These are phyloP conservation scores for Gila robusta DNA, from an alignment of 2,797 vertebrate genomes.

Conservation along the genomic window DNA sequence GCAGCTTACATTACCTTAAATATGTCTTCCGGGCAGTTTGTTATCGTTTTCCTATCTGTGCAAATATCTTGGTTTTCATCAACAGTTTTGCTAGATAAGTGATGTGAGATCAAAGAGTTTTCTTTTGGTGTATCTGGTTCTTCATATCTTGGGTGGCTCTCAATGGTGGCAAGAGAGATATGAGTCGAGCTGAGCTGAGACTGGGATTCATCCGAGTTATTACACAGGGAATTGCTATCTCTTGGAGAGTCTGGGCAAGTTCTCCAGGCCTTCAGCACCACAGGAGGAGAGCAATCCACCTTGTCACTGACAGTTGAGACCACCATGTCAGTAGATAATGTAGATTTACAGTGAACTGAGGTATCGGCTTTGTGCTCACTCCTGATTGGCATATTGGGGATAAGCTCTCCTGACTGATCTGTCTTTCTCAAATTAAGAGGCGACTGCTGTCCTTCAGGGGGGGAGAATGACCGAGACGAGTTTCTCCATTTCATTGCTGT, in stretches of 20 bases:
- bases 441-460: conserved; percentile 79
- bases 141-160: conserved; percentile 67
- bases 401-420: conserved; percentile 63
- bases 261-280: conserved; percentile 75
- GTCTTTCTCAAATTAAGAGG: conserved; percentile 71
- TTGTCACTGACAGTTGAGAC: conserved; percentile 38
- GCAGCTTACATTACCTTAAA: conserved; percentile 76
- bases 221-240: conserved; percentile 69
- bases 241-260: conserved; percentile 65
- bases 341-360: conserved; percentile 62
- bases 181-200: conserved; percentile 62
- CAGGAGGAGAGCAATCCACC: conserved; percentile 67
- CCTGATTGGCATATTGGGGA: conserved; percentile 72
- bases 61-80: conserved; percentile 72
- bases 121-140: conserved; percentile 69
- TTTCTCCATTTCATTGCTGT: conserved; percentile 87
- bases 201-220: conserved; percentile 60
- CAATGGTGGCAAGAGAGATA: conserved; percentile 66
- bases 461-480: conserved; percentile 82
- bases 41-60: conserved; percentile 66
- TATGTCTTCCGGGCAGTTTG: conserved; percentile 77
- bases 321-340: conserved; percentile 32
- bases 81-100: conserved; percentile 71
- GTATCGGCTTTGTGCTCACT: conserved; percentile 64
- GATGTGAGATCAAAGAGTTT: conserved; percentile 68